Conservation (phyloP, 2,113 vertebrate genomes). For the Embiotoca jacksoni region DNA sequence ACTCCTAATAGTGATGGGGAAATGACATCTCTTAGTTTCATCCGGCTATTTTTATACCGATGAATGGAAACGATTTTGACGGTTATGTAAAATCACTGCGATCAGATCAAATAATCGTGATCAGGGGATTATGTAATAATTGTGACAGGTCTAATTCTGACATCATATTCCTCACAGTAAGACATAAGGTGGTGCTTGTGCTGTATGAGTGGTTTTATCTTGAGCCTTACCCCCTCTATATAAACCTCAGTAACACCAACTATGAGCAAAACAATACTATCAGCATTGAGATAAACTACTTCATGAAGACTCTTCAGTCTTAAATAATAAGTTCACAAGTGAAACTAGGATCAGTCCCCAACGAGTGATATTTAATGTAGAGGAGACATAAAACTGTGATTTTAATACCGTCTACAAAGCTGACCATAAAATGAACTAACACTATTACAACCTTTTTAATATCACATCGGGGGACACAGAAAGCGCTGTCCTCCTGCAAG, state of each 20-base stretch:
- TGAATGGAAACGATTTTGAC: too few relatives aligned
- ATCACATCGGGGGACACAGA: background rate
- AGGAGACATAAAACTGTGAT: constrained; percentile 5
- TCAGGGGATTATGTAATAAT: too few relatives aligned
- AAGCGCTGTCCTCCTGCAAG: background rate
- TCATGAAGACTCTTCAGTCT: background rate
- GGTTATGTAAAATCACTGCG: too few relatives aligned
- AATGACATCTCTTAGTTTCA: too few relatives aligned
- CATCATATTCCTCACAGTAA: constrained; percentile 8
- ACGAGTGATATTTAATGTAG: background rate
- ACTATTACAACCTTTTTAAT: background rate
- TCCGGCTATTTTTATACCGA: too few relatives aligned
- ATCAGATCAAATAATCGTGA: too few relatives aligned
- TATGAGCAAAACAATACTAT: background rate
- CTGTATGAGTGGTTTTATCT: background rate
- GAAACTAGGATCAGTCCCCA: background rate
- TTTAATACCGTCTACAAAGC: background rate
- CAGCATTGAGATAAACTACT: background rate
- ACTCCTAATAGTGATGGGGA: too few relatives aligned
- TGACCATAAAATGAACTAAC: background rate
- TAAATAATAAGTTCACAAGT: background rate
- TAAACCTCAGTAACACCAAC: constrained; percentile 11
- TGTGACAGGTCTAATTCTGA: background rate
- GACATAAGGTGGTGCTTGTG: background rate
- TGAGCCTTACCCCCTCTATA: background rate